These are phyloP conservation scores for Tetragonisca angustula DNA, from an alignment of 2,888 invertebrate species.

Conservation along the genomic window DNA sequence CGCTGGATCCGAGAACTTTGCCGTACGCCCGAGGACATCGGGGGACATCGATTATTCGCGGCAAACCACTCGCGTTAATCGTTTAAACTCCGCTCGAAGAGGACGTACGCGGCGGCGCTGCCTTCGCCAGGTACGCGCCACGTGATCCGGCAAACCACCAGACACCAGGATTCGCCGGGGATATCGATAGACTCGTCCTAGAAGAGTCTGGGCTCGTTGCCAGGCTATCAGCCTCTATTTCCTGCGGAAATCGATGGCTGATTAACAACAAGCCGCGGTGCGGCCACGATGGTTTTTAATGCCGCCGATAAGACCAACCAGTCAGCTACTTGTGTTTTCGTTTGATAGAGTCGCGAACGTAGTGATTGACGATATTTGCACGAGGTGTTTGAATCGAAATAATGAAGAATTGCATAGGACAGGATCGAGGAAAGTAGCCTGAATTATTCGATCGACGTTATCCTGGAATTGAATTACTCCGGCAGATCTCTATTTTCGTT, in stretches of 20 bases:
- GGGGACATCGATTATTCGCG: conserved; percentile 77
- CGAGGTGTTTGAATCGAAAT: background rate
- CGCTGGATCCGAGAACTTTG: conserved; percentile 75
- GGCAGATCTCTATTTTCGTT: too few relatives aligned
- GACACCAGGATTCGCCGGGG: conserved; percentile 37
- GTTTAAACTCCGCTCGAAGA: conserved; percentile 69
- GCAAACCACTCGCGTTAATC: conserved; percentile 73
- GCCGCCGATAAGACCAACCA: background rate
- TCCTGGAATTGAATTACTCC: too few relatives aligned
- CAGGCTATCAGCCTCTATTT: conserved; percentile 17
- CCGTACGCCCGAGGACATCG: conserved; percentile 71
- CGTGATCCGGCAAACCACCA: conserved; percentile 66
- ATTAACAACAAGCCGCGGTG: conserved; percentile 2
- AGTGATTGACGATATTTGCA: too few relatives aligned
- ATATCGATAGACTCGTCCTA: conserved; percentile 40
- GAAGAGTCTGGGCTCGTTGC: conserved; percentile 39
- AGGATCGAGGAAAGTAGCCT: too few relatives aligned
- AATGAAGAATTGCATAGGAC: too few relatives aligned
- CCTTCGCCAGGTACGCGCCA: conserved; percentile 53
- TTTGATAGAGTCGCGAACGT: background rate
- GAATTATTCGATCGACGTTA: too few relatives aligned
- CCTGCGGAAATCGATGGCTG: background rate
- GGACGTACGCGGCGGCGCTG: conserved; percentile 47
- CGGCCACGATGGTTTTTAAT: conserved; percentile 1
- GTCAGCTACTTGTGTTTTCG: background rate